These are phyloP conservation scores for Osmoderma eremita DNA, from an alignment of 2,888 invertebrate species.

Conservation along the genomic window DNA sequence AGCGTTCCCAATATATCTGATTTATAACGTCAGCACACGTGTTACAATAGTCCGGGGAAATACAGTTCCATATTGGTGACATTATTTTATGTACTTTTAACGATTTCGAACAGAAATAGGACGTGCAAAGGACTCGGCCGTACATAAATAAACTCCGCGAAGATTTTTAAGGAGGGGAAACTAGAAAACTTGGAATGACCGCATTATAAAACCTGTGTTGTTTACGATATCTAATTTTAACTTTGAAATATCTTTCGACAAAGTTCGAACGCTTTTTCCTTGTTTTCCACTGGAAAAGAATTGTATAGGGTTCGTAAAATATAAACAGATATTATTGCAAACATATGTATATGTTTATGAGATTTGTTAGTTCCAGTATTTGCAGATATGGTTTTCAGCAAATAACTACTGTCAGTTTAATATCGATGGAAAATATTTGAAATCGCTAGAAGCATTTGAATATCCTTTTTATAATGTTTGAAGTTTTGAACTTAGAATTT, in stretches of 20 bases:
- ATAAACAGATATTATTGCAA: conserved; percentile 12
- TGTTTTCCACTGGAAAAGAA: conserved; percentile 1
- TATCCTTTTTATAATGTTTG: too few species aligned
- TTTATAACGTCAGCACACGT: conserved; percentile 15
- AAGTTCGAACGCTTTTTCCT: conserved; percentile 40
- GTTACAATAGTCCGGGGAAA: conserved; percentile 10
- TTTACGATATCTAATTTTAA: conserved; percentile 49
- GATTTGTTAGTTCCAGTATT: too few species aligned
- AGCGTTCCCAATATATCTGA: conserved; percentile 12
- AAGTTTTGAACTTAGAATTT: too few species aligned
- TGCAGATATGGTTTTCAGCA: too few species aligned
- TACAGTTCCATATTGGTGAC: conserved; percentile 22
- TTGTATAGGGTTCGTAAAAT: conserved; percentile 8
- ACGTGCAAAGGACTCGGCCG: conserved; percentile 18
- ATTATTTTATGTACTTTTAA: conserved; percentile 34
- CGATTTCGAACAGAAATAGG: conserved; percentile 23
- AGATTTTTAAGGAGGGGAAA: conserved; percentile 39
- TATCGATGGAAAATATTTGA: too few species aligned
- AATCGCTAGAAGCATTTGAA: too few species aligned
- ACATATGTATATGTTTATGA: too few species aligned
- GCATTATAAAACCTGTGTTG: conserved; percentile 42
- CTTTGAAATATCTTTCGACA: conserved; percentile 44
- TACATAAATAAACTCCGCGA: conserved; percentile 35
- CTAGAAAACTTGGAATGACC: conserved; percentile 43
- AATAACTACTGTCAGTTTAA: too few species aligned